Evolutionary conservation across 2,888 invertebrate species (phyloP).

Genomic region (Tenthredo livida): DNA sequence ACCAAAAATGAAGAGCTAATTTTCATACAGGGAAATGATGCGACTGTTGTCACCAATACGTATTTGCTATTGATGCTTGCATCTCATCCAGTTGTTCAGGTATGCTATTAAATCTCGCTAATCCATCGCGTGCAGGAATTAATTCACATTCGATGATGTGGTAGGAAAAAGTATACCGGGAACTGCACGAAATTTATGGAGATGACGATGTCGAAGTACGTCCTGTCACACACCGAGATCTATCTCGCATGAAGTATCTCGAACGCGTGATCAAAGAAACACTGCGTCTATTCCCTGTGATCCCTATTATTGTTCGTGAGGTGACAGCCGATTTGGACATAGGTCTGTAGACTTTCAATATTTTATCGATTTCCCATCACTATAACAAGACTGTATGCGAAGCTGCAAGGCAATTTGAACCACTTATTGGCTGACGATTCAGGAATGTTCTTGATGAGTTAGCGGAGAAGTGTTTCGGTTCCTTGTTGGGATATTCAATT

Average conservation of each 20-base stretch:
- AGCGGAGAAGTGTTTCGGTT: no score
- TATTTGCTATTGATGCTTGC: conserved; percentile 64
- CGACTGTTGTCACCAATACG: conserved; percentile 61
- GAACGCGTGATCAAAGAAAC: conserved; percentile 82
- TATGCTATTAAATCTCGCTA: not conserved
- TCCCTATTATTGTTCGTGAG: conserved; percentile 78
- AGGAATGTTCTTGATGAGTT: no score
- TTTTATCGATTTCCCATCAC: not conserved
- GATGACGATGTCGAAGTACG: not conserved
- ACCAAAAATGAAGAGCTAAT: no score
- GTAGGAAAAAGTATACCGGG: conserved; percentile 75
- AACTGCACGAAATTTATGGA: conserved; percentile 79
- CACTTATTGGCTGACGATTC: not conserved
- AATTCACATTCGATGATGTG: not conserved
- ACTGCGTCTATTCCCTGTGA: conserved; percentile 81
- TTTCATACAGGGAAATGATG: conserved; percentile 62
- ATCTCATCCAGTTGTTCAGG: conserved; percentile 64
- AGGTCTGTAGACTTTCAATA: conserved; percentile 68
- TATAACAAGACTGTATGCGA: no score
- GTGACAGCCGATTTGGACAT: conserved; percentile 78
- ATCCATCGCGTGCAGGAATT: no score
- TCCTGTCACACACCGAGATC: conserved; percentile 78
- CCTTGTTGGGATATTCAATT: not conserved
- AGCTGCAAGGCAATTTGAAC: conserved; percentile 73
- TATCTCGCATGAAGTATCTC: conserved; percentile 80